phyloP scores from a whole-genome alignment of 2,797 vertebrate genomes.

The Sebastes ruberrimus region DNA sequence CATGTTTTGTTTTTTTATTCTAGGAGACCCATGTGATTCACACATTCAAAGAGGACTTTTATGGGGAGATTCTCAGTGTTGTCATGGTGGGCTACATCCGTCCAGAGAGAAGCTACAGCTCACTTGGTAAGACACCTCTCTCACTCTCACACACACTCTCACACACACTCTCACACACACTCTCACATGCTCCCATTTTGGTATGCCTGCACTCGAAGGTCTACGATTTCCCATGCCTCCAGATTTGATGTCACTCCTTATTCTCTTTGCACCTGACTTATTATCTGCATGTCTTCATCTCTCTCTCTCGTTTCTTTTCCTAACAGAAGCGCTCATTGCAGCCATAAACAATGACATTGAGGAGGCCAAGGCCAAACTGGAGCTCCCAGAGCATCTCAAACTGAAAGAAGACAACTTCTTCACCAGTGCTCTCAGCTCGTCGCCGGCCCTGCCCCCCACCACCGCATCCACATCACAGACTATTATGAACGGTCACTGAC shows the following conservation, averaged over 20 bases:
- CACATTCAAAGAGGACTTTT: conserved; percentile 95
- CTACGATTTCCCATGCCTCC: not conserved
- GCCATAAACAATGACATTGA: conserved; percentile 94
- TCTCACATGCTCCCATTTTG: not conserved
- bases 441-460: conserved; percentile 47
- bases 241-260: not conserved
- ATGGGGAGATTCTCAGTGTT: conserved; percentile 92
- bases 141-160: not conserved
- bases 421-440: conserved; percentile 56
- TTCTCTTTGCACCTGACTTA: not conserved
- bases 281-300: not conserved
- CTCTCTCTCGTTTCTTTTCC: not conserved
- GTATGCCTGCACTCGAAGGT: not conserved
- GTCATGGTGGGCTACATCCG: conserved; percentile 94
- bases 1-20: not conserved
- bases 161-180: not conserved
- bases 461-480: conserved; percentile 69
- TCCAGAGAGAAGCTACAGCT: conserved; percentile 91
- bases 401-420: conserved; percentile 92
- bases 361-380: conserved; percentile 88
- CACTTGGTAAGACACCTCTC: conserved; percentile 84
- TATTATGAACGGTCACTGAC: conserved; percentile 88
- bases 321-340: conserved; percentile 90
- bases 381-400: conserved; percentile 90
- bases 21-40: conserved; percentile 97